Conservation (phyloP, 2,888 invertebrate species). For the Bellardia pandia region DNA sequence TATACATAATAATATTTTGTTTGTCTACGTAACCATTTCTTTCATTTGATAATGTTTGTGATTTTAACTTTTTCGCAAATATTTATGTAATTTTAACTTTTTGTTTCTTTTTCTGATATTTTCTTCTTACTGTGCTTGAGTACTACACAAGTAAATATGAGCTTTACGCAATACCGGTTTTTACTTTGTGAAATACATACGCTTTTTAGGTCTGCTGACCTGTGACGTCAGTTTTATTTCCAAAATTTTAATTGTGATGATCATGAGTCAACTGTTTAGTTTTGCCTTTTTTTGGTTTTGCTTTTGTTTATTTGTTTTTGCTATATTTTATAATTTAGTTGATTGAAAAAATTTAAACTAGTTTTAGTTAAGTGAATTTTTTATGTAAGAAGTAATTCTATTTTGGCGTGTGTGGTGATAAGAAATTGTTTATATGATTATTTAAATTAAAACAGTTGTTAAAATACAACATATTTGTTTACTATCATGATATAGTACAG, state of each 20-base stretch:
- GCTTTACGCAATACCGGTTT: slow-evolving; percentile 36
- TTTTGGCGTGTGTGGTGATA: neutral
- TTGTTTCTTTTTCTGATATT: too few relatives aligned
- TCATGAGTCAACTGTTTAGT: slow-evolving; percentile 32
- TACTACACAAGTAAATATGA: neutral
- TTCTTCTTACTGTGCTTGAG: too few relatives aligned
- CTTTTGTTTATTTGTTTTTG: slow-evolving; percentile 22
- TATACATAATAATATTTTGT: neutral
- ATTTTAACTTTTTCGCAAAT: neutral
- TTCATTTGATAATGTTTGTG: neutral
- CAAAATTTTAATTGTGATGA: slow-evolving; percentile 25
- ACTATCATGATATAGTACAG: too few relatives aligned
- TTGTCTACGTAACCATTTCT: slow-evolving; percentile 15
- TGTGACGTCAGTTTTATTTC: slow-evolving; percentile 47
- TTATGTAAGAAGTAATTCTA: neutral
- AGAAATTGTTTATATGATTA: neutral
- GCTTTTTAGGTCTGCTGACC: slow-evolving; percentile 53
- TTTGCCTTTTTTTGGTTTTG: neutral
- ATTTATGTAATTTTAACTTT: neutral
- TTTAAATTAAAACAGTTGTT: too few relatives aligned
- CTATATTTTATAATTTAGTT: neutral
- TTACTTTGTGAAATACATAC: slow-evolving; percentile 14
- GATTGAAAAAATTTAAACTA: neutral
- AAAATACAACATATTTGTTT: too few relatives aligned
- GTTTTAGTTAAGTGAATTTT: neutral